Conservation (phyloP, 2,113 vertebrate genomes). For the Brachyhypopomus gauderio region DNA sequence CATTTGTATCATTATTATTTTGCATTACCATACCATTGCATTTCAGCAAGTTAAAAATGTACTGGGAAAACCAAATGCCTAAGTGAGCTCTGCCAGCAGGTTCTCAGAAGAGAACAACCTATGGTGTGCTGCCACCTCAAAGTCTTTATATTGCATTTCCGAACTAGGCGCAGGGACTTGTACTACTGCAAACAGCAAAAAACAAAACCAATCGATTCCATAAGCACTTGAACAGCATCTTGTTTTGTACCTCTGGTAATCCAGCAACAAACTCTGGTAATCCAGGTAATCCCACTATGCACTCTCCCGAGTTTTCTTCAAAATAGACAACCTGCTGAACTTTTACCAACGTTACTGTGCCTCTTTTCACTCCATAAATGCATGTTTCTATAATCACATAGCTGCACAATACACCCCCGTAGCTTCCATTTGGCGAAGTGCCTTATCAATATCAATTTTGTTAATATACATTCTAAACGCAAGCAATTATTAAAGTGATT, state of each 20-base stretch:
- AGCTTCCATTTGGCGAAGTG: not conserved
- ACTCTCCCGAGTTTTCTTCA: not conserved
- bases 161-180: not conserved
- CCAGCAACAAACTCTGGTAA: not conserved
- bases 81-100: not conserved
- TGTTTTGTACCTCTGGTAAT: not conserved
- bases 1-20: no score
- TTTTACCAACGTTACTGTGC: not conserved
- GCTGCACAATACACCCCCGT: not conserved
- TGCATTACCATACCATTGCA: no score
- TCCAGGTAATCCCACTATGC: not conserved
- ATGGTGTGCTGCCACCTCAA: not conserved
- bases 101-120: not conserved
- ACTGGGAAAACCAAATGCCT: not conserved
- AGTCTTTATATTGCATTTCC: not conserved
- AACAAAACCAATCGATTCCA: not conserved
- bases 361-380: not conserved
- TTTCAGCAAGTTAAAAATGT: no score
- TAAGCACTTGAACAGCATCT: not conserved
- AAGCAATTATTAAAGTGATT: not conserved
- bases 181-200: not conserved
- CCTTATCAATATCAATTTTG: not conserved
- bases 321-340: slow-evolving; percentile 18
- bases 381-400: not conserved
- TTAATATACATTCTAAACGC: not conserved